Base-by-base conservation (phyloP, 2,888 invertebrate species). In the Eledona agricola region DNA sequence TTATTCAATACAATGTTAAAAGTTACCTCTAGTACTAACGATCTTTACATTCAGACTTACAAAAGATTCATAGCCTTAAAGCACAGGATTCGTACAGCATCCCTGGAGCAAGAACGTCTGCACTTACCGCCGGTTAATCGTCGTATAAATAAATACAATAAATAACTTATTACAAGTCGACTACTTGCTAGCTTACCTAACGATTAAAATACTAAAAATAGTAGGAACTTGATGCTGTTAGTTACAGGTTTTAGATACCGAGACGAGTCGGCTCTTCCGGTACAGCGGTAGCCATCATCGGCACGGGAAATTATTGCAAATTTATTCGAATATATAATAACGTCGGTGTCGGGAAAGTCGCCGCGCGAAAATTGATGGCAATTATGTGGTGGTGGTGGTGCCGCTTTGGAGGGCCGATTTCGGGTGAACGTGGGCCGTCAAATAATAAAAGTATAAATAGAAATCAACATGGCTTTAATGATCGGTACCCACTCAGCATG, bases 401-500 rank as follows among this genome's bases (percentile, higher is more conserved):
- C n/a, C n/a, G n/a, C n/a, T n/a, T n/a, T n/a, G n/a, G n/a, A n/a
- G 9, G 28, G 19, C 42, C 26, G 26, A 47, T 47, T 47, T 47
- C 29, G 47, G 47, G 17, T 5, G 5, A 34, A 51, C 37, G 51
- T 51, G 45, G 51, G 51, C 29, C 35, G 50, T 42, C 46, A 50
- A 40, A 40, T 51, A 57, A 50, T 46, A 57, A 57, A 54, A 54
- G 22, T 58, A 58, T 58, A 58, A 58, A 58, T 58, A 58, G 58
- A 55, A 58, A 55, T 55, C 58, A 52, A 46, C 50, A 50, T 42
- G 51, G 54, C 40, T 57, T 56, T 55, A 58, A 58, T 55, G 58
- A 58, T 58, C 50, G 25, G 46, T 63, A 59, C 65, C 66, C 65
- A 66, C 65, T 65, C 65, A 58, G 55, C 57, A 62, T 62, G 66